Conservation (phyloP, 2,113 vertebrate genomes). For the Sardina pilchardus region DNA sequence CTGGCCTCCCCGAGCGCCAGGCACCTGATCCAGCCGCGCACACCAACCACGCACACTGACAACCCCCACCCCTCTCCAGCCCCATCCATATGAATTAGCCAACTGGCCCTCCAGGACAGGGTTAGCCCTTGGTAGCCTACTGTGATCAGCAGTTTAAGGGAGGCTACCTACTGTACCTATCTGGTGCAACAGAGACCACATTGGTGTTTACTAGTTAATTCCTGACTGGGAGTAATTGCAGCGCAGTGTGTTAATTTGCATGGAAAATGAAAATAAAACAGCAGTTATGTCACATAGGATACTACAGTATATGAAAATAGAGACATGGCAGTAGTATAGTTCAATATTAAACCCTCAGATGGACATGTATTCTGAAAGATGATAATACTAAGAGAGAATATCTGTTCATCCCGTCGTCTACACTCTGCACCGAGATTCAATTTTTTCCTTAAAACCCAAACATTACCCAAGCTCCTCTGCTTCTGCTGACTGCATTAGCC, state of each 20-base stretch:
- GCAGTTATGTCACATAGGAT: not conserved
- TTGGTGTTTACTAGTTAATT: not conserved
- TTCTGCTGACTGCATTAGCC: conserved; percentile 67
- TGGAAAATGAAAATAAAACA: not conserved
- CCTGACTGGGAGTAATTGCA: too few relatives aligned
- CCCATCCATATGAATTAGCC: conserved; percentile 15
- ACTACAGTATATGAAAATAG: not conserved
- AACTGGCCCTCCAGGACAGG: not conserved
- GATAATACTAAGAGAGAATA: not conserved
- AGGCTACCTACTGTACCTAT: not conserved
- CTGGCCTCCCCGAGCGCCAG: conserved; percentile 55
- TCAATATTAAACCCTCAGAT: not conserved
- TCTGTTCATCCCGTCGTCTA: not conserved
- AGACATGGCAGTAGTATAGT: not conserved
- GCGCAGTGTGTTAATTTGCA: not conserved
- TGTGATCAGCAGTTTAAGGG: not conserved
- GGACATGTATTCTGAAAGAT: not conserved
- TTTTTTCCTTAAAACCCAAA: conserved; percentile 41
- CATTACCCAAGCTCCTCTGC: conserved; percentile 61
- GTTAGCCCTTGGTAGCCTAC: not conserved
- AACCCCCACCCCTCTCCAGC: conserved; percentile 2
- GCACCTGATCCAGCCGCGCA: conserved; percentile 20
- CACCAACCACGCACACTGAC: conserved; percentile 7
- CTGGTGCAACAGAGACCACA: not conserved
- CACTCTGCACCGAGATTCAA: not conserved